These are phyloP conservation scores for Xylota segnis DNA, from an alignment of 2,888 invertebrate species.

Conservation along the genomic window DNA sequence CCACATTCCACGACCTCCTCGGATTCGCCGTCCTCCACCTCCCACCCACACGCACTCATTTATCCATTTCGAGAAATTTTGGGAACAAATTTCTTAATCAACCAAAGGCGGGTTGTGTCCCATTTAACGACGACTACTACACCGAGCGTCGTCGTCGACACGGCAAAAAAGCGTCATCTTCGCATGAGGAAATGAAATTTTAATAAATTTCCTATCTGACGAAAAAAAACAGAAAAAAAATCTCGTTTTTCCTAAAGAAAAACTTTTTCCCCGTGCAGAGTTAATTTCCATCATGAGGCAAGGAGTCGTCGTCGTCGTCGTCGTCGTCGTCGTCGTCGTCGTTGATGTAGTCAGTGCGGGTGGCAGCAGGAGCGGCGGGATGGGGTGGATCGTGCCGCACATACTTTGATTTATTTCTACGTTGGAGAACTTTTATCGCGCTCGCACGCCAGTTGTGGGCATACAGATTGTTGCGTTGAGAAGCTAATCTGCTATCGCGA, in stretches of 20 bases:
- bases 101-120: constrained; percentile 50
- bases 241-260: constrained; percentile 58
- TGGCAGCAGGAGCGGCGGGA: constrained; percentile 9
- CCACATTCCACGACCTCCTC: constrained; percentile 45
- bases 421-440: constrained; percentile 68
- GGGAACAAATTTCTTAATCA: constrained; percentile 66
- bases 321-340: constrained; percentile 13
- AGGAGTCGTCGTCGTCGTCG: constrained; percentile 19
- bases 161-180: constrained; percentile 37
- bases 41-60: constrained; percentile 25
- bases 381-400: constrained; percentile 8
- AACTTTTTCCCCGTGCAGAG: constrained; percentile 51
- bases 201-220: constrained; percentile 68
- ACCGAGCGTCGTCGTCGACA: neutral
- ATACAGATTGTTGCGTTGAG: constrained; percentile 70
- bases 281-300: constrained; percentile 64
- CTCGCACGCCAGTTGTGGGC: constrained; percentile 58
- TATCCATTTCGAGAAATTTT: constrained; percentile 53
- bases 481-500: constrained; percentile 62
- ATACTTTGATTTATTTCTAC: constrained; percentile 71
- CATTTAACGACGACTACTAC: constrained; percentile 44
- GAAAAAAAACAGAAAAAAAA: constrained; percentile 22
- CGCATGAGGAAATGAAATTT: constrained; percentile 66
- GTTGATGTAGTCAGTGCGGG: constrained; percentile 10
- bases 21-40: neutral